Percentiles rank a stretch among this genome's conserved stretches.
Conservation (phyloP, 2,113 vertebrate species). For the Peromyscus californicus region DNA sequence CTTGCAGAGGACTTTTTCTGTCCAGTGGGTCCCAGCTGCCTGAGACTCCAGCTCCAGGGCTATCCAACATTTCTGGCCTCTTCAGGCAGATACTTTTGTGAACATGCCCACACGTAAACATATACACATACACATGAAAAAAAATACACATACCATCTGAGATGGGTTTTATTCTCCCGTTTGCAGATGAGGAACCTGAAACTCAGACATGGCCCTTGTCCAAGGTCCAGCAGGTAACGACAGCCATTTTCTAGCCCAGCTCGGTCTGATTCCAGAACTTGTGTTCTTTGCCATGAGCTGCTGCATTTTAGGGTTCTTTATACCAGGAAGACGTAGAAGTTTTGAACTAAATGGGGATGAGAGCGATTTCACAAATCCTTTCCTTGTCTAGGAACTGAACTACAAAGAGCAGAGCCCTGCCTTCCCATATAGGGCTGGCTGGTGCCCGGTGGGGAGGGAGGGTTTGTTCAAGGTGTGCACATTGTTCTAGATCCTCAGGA, state of each 20-base stretch:
- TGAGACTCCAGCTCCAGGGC: background rate
- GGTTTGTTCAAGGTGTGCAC: background rate
- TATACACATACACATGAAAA: background rate
- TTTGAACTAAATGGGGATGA: background rate
- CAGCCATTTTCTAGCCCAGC: background rate
- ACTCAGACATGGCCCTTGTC: constrained; percentile 18
- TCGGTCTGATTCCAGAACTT: constrained; percentile 11
- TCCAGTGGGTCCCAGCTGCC: background rate
- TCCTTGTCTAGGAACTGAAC: constrained; percentile 7
- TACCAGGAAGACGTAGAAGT: background rate
- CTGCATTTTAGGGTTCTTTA: background rate
- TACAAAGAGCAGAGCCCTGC: background rate
- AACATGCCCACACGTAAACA: background rate
- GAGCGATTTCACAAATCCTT: background rate
- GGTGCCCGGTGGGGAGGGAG: background rate
- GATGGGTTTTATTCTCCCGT: background rate
- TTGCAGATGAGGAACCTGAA: constrained; percentile 21
- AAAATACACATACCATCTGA: background rate
- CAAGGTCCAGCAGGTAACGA: background rate
- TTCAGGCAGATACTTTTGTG: background rate
- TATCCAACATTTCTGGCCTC: background rate
- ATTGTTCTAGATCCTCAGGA: background rate
- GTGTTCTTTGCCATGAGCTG: background rate
- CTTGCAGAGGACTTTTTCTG: background rate
- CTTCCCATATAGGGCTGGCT: background rate